A percentile compares a stretch with the other conserved stretches of the same genome.
These are phyloP conservation scores for Caretta caretta DNA, from an alignment of 2,113 vertebrate species.

Conservation along the genomic window DNA sequence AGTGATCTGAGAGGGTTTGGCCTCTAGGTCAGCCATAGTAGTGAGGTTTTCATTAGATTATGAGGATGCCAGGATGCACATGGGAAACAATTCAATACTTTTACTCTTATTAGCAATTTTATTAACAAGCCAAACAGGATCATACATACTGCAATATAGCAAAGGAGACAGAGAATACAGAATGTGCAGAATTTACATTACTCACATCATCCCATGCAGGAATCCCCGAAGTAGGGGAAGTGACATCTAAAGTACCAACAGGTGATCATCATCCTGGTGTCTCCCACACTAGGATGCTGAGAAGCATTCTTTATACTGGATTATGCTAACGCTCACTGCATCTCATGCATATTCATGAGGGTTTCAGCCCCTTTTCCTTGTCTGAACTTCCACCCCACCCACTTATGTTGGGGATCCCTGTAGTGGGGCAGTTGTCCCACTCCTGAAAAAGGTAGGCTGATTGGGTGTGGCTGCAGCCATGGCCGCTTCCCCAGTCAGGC, in stretches of 20 bases:
- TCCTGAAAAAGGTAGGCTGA: too few relatives aligned
- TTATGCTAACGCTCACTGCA: neutral
- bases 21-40: neutral
- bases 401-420: neutral
- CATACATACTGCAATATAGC: neutral
- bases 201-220: neutral
- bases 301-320: neutral
- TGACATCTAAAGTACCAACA: neutral
- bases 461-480: too few relatives aligned
- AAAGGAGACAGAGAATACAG: too few relatives aligned
- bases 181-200: neutral
- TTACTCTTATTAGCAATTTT: neutral
- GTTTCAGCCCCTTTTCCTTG: neutral
- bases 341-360: neutral
- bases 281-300: neutral
- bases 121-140: neutral
- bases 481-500: too few relatives aligned
- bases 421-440: too few relatives aligned
- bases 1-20: neutral
- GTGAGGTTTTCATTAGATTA: neutral
- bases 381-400: neutral
- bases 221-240: neutral
- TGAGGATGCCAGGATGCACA: neutral
- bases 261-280: neutral
- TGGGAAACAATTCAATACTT: neutral